phyloP scores from a whole-genome alignment of 1,140 invertebrate species.

The Aethina tumida region DNA sequence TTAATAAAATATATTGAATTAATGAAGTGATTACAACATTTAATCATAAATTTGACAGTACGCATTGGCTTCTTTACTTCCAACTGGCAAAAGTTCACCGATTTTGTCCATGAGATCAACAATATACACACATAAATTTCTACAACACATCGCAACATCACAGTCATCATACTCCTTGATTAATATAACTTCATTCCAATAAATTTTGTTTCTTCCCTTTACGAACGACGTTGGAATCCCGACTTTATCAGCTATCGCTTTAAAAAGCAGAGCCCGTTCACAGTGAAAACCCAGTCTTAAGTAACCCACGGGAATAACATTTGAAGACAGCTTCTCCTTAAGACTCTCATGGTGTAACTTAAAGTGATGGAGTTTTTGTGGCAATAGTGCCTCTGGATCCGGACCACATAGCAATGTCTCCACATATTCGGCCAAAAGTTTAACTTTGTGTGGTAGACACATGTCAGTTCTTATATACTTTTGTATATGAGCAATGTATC shows the following conservation, averaged over 20 bases:
- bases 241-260: conserved; percentile 27
- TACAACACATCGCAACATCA: conserved; percentile 6
- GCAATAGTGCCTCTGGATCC: conserved; percentile 11
- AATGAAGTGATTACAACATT: too few species aligned
- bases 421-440: conserved; percentile 25
- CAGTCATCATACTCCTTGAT: conserved; percentile 11
- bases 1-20: too few species aligned
- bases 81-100: conserved; percentile 24
- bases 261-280: conserved; percentile 30
- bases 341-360: conserved; percentile 25
- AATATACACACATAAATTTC: conserved; percentile 19
- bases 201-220: conserved; percentile 19
- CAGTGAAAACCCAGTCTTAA: conserved; percentile 27
- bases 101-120: conserved; percentile 29
- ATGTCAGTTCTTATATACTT: conserved; percentile 10
- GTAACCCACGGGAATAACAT: conserved; percentile 30
- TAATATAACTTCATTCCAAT: conserved; percentile 32
- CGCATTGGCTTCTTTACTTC: conserved; percentile 23
- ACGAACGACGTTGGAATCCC: conserved; percentile 23
- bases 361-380: conserved; percentile 24
- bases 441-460: conserved; percentile 16
- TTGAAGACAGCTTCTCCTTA: conserved; percentile 27
- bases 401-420: conserved; percentile 23
- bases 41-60: conserved; percentile 27
- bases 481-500: conserved; percentile 17